Evolutionary conservation across 2,113 vertebrate species (phyloP).

Genomic region (Myrmecobius fasciatus): DNA sequence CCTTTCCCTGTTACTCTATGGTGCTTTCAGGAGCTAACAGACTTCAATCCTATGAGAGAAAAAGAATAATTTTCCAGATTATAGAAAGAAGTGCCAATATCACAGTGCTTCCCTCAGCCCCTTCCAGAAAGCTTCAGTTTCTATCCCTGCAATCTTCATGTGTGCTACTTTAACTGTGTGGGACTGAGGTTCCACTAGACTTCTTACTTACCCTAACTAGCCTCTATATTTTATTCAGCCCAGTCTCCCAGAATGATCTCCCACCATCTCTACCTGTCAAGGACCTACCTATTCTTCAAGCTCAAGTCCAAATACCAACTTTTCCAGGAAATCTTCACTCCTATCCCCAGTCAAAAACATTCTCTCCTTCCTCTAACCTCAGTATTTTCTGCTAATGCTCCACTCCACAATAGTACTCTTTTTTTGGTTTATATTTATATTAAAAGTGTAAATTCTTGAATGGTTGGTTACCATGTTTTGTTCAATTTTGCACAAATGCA

Average conservation of each 20-base stretch:
- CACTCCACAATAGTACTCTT: not conserved
- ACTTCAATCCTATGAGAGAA: slow-evolving; percentile 54
- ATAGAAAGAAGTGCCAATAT: not conserved
- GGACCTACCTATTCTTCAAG: not conserved
- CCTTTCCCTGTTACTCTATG: not conserved
- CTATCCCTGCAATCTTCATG: not conserved
- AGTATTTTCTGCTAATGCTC: not conserved
- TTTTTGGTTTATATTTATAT: not conserved
- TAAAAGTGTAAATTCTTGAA: not conserved
- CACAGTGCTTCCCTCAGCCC: not conserved
- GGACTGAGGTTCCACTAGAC: not conserved
- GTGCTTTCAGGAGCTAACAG: not conserved
- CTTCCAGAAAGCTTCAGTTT: not conserved
- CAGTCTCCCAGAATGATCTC: not conserved
- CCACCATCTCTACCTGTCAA: not conserved
- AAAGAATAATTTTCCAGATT: not conserved
- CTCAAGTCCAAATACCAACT: not conserved
- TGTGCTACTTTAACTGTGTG: not conserved
- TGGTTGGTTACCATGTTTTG: not conserved
- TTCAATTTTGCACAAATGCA: not conserved
- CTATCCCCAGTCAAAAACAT: not conserved
- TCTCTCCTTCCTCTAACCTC: not conserved
- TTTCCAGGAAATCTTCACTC: not conserved
- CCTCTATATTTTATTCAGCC: not conserved
- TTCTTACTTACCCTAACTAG: not conserved